A percentile compares a stretch with the other conserved stretches of the same genome.
Conservation (phyloP, 2,113 vertebrate species). For the Noctilio leporinus region DNA sequence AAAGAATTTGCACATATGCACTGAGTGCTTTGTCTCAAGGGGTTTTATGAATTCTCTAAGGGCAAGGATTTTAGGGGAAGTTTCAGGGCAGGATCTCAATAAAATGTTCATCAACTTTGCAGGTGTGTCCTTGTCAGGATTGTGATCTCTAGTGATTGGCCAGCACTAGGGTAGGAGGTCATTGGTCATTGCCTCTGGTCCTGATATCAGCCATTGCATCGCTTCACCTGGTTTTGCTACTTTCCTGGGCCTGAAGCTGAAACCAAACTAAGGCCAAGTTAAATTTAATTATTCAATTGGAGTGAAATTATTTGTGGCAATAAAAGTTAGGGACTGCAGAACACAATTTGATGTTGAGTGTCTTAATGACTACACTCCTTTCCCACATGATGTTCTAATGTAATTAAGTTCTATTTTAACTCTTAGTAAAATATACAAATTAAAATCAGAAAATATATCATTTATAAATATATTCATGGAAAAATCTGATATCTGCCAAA, state of each 20-base stretch:
- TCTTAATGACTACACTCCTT: conserved; percentile 20
- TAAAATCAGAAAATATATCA: conserved; percentile 40
- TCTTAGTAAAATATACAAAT: not conserved
- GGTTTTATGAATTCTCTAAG: not conserved
- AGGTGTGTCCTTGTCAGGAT: not conserved
- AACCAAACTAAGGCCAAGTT: not conserved
- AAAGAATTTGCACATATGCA: not conserved
- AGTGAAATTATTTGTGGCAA: not conserved
- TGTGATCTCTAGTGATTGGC: not conserved
- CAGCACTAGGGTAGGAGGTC: not conserved
- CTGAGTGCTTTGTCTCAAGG: not conserved
- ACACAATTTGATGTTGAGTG: not conserved
- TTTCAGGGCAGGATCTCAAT: not conserved
- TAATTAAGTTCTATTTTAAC: conserved; percentile 64
- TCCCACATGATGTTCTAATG: conserved; percentile 19
- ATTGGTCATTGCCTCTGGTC: not conserved
- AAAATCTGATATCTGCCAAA: conserved; percentile 43
- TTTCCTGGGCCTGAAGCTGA: not conserved
- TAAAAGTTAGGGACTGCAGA: not conserved
- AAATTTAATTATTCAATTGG: conserved; percentile 48
- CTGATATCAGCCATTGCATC: not conserved
- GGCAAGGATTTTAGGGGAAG: not conserved
- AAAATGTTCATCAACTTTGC: not conserved
- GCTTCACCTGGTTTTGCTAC: not conserved
- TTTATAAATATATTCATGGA: conserved; percentile 7